A percentile compares a stretch with the other conserved stretches of the same genome.
Evolutionary conservation across 2,888 invertebrate genomes (phyloP).

Genomic region (Acleris sparsana): DNA sequence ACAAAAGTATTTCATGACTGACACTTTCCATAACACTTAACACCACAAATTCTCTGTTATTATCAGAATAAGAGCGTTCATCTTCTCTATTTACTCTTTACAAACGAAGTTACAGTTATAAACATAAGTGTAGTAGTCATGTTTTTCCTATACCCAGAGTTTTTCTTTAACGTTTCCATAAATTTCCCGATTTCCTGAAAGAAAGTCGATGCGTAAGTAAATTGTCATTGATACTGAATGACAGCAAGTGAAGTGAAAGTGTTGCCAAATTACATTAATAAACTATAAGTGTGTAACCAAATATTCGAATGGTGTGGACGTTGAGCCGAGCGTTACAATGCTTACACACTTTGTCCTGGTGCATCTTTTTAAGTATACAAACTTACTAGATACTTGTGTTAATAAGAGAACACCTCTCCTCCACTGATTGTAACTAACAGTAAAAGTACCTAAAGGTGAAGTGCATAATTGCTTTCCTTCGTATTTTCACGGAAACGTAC

Average conservation of each 20-base stretch:
- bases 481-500: no score
- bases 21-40: slow-evolving; percentile 70
- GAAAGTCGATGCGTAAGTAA: slow-evolving; percentile 27
- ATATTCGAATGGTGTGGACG: no score
- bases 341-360: no score
- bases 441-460: no score
- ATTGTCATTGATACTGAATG: slow-evolving; percentile 1
- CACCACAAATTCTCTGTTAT: slow-evolving; percentile 29
- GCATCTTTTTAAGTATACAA: no score
- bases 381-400: no score
- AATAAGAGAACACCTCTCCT: no score
- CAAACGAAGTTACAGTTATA: slow-evolving; percentile 12
- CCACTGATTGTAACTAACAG: no score
- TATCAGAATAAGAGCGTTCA: slow-evolving; percentile 12
- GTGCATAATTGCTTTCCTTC: no score
- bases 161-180: slow-evolving; percentile 26
- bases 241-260: slow-evolving; percentile 2
- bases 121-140: slow-evolving; percentile 22
- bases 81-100: slow-evolving; percentile 12
- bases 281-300: no score
- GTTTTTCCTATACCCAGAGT: slow-evolving; percentile 14
- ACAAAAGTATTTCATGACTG: slow-evolving; percentile 74
- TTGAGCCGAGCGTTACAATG: no score
- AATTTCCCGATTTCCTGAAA: slow-evolving; percentile 13
- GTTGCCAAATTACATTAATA: slow-evolving; percentile 10